Conservation (phyloP, 2,797 vertebrate species). For the Eutrigla gurnardus region DNA sequence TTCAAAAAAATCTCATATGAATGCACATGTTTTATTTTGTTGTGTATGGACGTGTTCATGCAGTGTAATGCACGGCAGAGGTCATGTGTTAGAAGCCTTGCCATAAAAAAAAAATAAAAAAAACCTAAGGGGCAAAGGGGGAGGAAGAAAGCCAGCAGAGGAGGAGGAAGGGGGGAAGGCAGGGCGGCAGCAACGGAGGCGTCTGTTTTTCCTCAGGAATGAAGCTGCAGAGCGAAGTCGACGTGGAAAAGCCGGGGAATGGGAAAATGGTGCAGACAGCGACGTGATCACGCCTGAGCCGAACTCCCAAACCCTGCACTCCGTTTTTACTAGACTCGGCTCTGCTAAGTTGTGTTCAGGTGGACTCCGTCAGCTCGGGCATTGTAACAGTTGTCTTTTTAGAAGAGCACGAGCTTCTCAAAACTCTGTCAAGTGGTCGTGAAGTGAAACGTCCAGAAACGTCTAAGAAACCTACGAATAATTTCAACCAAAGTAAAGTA, state of each 20-base stretch:
- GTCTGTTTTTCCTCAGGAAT: slow-evolving; percentile 84
- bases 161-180: slow-evolving; percentile 26
- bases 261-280: slow-evolving; percentile 73
- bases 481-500: background rate
- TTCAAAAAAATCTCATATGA: background rate
- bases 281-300: slow-evolving; percentile 49
- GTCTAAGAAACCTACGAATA: background rate
- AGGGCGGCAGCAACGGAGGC: slow-evolving; percentile 59
- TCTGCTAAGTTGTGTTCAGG: background rate
- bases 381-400: slow-evolving; percentile 1
- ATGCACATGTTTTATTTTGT: slow-evolving; percentile 45
- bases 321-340: slow-evolving; percentile 17
- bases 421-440: background rate
- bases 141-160: slow-evolving; percentile 46
- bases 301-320: slow-evolving; percentile 39
- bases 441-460: background rate
- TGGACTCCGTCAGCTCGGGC: background rate
- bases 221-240: slow-evolving; percentile 69
- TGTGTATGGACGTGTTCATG: slow-evolving; percentile 58
- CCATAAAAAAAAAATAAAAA: slow-evolving; percentile 69
- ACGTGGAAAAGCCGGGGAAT: slow-evolving; percentile 79
- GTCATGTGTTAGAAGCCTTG: slow-evolving; percentile 78
- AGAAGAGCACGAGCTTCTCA: background rate
- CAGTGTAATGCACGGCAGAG: slow-evolving; percentile 73
- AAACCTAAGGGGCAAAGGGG: slow-evolving; percentile 64